Evolutionary conservation across 2,113 vertebrate species (phyloP), one percentile per base, ranked within the genome.

Genomic region (Odocoileus virginianus): DNA sequence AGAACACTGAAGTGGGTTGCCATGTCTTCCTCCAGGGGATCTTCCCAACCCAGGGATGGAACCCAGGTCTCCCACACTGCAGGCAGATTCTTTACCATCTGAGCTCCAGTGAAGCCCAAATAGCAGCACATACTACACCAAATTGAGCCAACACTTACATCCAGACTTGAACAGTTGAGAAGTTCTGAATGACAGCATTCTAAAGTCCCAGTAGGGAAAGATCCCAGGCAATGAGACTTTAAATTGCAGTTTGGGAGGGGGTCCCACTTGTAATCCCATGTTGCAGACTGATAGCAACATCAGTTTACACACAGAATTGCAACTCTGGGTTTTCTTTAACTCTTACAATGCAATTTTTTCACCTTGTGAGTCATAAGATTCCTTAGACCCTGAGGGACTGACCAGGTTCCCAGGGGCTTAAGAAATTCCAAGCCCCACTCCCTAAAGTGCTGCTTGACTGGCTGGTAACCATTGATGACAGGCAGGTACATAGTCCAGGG

Each of bases 401-500:
- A n/a, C 67, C 19, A 23, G n/a, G n/a, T 71, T 71, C 67, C 19
- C 67, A 71, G n/a, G 10, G 10, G 1, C 67, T 71, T 71, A 40
- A 40, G 67, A 23, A 12, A 12, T 40, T 71, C 67, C n/a, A 71
- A 23, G 19, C 23, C n/a, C 67, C 5, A 23, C n/a, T 71, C 67
- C 67, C 67, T 71, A 71, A 71, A 40, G 10, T 23, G 2, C n/a
- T 12, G 10, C n/a, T 71, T 71, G n/a, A 71, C 19, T 40, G 0
- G 0, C 67, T 71, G 67, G 19, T 12, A 71, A 71, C 67, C 36
- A 1, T 3, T 71, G n/a, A 71, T 40, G 10, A 19, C 67, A 40
- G n/a, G n/a, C 10, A 71, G 9, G 64, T 2, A 23, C 0, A 0
- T 23, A 71, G 19, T 71, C n/a, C n/a, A 71, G n/a, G 19, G n/a